Percentiles rank a stretch among this genome's conserved stretches.
These are phyloP conservation scores for Euplagia quadripunctaria DNA, from an alignment of 2,888 invertebrate genomes.

Conservation along the genomic window DNA sequence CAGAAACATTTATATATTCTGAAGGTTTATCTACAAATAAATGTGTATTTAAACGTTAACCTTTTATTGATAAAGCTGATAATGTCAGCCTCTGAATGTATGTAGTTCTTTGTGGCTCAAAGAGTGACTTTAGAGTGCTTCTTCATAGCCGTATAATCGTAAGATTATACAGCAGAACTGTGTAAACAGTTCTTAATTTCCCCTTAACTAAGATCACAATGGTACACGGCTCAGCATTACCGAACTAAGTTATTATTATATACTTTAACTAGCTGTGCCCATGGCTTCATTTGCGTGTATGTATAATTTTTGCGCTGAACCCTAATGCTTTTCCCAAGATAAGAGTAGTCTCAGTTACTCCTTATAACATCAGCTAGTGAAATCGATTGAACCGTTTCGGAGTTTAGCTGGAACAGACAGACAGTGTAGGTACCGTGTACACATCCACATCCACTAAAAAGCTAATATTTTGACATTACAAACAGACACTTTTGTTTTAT, in stretches of 20 bases:
- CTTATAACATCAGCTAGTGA: no score
- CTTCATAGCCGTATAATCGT: not conserved
- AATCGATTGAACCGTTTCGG: not conserved
- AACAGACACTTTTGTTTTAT: no score
- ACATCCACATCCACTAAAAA: not conserved
- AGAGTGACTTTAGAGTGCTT: not conserved
- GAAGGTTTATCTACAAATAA: constrained; percentile 10
- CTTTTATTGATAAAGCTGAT: not conserved
- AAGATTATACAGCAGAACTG: no score
- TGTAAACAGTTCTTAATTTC: not conserved
- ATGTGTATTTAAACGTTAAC: constrained; percentile 1
- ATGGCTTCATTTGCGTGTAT: no score
- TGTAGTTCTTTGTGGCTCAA: not conserved
- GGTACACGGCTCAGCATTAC: not conserved
- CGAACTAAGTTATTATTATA: not conserved
- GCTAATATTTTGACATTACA: no score
- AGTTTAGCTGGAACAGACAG: not conserved
- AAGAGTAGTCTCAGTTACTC: no score
- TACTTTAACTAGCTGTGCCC: no score
- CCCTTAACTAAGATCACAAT: not conserved
- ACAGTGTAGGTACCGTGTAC: no score
- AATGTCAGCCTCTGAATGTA: not conserved
- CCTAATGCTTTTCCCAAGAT: no score
- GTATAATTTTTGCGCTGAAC: no score
- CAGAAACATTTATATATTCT: constrained; percentile 17